Evolutionary conservation across 2,113 vertebrate species (phyloP).

Genomic region (Cyanoderma ruficeps): DNA sequence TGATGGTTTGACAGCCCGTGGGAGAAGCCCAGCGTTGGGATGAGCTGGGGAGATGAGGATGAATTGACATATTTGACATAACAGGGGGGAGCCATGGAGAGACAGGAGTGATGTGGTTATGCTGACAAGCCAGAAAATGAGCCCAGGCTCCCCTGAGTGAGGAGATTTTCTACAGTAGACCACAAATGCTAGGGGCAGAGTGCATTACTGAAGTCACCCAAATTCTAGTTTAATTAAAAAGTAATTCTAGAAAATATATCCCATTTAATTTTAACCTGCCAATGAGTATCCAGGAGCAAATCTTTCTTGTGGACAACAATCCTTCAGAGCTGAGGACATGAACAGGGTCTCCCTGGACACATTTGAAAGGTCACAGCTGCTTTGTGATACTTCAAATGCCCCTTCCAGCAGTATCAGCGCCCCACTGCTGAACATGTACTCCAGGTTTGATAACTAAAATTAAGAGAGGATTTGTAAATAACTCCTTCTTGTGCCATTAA

Average conservation of each 20-base stretch:
- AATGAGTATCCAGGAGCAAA: background rate
- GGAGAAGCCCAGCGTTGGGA: background rate
- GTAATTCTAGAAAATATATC: background rate
- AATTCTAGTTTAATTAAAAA: background rate
- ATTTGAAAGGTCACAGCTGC: background rate
- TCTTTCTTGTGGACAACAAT: background rate
- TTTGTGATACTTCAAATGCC: background rate
- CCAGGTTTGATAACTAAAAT: background rate
- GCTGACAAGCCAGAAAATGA: background rate
- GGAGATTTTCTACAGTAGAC: background rate
- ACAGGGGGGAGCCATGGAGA: background rate
- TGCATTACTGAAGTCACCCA: background rate
- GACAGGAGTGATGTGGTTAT: background rate
- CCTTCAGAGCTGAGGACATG: background rate
- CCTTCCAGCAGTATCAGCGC: background rate
- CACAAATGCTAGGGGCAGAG: background rate
- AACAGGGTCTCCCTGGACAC: background rate
- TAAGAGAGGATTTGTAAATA: background rate
- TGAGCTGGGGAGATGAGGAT: background rate
- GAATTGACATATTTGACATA: rapidly evolving
- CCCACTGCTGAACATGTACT: rapidly evolving
- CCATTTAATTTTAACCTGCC: background rate
- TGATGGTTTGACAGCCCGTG: background rate
- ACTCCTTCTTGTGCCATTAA: background rate
- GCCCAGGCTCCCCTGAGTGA: background rate